These are phyloP conservation scores for Pachycephus smyrnensis DNA, from an alignment of 2,888 invertebrate species.

Conservation along the genomic window DNA sequence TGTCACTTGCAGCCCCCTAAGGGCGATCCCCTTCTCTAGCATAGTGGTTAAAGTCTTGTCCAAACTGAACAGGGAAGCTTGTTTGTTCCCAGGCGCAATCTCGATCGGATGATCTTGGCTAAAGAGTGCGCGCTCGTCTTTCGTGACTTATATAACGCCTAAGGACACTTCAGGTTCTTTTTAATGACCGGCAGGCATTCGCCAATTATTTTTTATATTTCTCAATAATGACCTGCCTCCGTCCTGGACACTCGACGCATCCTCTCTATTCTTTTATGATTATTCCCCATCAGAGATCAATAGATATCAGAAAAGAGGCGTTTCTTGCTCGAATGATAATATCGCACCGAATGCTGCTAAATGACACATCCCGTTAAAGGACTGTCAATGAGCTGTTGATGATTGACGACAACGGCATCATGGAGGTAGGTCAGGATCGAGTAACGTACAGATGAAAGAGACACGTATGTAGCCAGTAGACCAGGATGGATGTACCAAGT, in stretches of 20 bases:
- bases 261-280: not conserved
- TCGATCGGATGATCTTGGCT: constrained; percentile 19
- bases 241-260: not conserved
- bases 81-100: constrained; percentile 23
- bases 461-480: not conserved
- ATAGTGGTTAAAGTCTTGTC: constrained; percentile 20
- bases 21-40: constrained; percentile 11
- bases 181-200: not conserved
- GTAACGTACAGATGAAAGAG: not conserved
- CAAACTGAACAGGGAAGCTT: constrained; percentile 17
- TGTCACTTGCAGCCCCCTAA: constrained; percentile 21
- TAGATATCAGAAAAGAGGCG: not conserved
- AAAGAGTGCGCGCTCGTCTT: not conserved
- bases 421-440: not conserved
- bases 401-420: not conserved
- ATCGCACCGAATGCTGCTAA: not conserved
- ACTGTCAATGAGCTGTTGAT: not conserved
- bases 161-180: constrained; percentile 1
- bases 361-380: not conserved
- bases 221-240: not conserved
- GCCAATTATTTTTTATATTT: not conserved
- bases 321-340: not conserved
- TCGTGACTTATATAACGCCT: not conserved
- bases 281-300: not conserved
- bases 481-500: constrained; percentile 7